Evolutionary conservation across 2,797 vertebrate genomes (phyloP), one percentile per base, ranked within the genome.

Genomic region (Dallia pectoralis): DNA sequence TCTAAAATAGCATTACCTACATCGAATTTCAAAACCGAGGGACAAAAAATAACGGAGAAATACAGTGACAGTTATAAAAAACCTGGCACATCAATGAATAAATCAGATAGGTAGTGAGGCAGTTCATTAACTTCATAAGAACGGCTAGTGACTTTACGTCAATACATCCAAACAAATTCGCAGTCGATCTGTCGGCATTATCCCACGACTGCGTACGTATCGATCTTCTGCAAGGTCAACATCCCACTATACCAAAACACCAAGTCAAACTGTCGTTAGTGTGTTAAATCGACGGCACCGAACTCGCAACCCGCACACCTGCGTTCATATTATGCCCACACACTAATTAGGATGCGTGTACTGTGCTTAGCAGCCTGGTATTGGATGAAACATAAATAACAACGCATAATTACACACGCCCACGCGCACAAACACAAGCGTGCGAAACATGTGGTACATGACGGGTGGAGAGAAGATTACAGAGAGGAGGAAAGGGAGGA

Each of bases 391-490:
- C 59, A 62, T 29, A 63, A 63, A 30, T 29, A 63, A 63, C 61
- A 12, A 27, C 15, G 61, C 27, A 62, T 32, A 64, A 32, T 63
- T 18, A 40, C 22, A 63, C 59, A 48, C 59, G 47, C 56, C 25
- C 70, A 64, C 59, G 64, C 61, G 27, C 12, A 4, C 44, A 77
- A 61, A 62, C 59, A 74, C 61, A 70, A 27, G 59, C 44, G 27
- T 71, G 32, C 32, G 22, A 30, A 27, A 16, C 19, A 19, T 36
- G 25, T 59, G 51, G 77, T 69, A 74, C 67, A 30, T 27, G 62
- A 85, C 56, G 72, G 68, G 49, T 75, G 76, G 72, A 82, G 83
- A 73, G 79, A 68, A 74, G 81, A 82, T 84, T 74, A 84, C 76
- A 74, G 61, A 77, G 61, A 73, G 44, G 62, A 68, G 1, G 65